Evolutionary conservation across 2,888 invertebrate genomes (phyloP).

Genomic region (Phengaris arion): DNA sequence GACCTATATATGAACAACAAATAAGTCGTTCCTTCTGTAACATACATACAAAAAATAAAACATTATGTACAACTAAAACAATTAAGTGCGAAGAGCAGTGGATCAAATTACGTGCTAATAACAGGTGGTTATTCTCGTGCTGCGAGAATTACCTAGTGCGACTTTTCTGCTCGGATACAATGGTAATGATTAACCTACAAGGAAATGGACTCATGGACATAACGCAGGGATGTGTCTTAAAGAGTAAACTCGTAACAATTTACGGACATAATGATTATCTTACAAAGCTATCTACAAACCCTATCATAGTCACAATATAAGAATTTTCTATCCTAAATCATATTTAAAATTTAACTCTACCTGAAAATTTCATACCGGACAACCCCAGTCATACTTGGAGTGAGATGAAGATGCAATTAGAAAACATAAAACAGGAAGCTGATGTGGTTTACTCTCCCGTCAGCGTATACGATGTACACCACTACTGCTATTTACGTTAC

Average conservation of each 20-base stretch:
- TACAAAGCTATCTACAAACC: not conserved
- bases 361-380: slow-evolving; percentile 18
- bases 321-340: slow-evolving; percentile 15
- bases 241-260: slow-evolving; percentile 27
- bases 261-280: too few species aligned
- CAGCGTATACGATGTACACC: slow-evolving; percentile 24
- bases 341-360: slow-evolving; percentile 14
- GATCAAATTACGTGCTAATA: too few species aligned
- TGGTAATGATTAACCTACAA: too few species aligned
- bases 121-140: too few species aligned
- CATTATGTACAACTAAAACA: too few species aligned
- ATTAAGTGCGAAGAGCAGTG: too few species aligned
- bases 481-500: slow-evolving; percentile 19
- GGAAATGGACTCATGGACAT: too few species aligned
- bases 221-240: not conserved
- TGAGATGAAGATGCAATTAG: slow-evolving; percentile 7
- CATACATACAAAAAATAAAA: too few species aligned
- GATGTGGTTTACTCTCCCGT: slow-evolving; percentile 20
- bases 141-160: too few species aligned
- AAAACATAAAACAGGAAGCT: slow-evolving; percentile 12
- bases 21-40: too few species aligned
- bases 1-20: too few species aligned
- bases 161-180: too few species aligned
- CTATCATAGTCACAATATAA: not conserved
- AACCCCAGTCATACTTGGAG: slow-evolving; percentile 10